phyloP scores from a whole-genome alignment of 2,113 vertebrate genomes.

The Peucedramus taeniatus region DNA sequence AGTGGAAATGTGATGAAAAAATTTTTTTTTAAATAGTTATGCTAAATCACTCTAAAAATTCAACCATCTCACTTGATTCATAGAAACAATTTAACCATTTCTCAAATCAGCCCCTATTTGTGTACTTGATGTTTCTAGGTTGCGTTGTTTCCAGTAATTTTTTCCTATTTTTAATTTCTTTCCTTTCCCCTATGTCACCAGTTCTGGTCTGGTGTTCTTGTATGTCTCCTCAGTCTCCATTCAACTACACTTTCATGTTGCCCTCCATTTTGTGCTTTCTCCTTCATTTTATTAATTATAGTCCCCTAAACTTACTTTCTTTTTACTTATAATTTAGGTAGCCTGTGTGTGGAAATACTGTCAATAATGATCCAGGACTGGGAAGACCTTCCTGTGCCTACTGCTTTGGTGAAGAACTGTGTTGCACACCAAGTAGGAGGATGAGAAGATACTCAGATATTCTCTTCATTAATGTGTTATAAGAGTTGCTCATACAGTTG shows the following conservation, averaged over 20 bases:
- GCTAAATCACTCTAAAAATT: not conserved
- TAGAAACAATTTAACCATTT: not conserved
- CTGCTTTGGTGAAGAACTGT: not conserved
- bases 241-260: not conserved
- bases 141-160: not conserved
- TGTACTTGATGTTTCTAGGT: not conserved
- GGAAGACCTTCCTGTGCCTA: not conserved
- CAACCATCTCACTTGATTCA: not conserved
- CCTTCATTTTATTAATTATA: not conserved
- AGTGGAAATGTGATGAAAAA: not conserved
- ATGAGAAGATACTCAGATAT: not conserved
- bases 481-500: conserved; percentile 33
- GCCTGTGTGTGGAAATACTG: not conserved
- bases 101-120: not conserved
- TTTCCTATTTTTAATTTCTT: not conserved
- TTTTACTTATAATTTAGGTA: not conserved
- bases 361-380: not conserved
- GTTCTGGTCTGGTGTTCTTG: not conserved
- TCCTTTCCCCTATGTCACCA: not conserved
- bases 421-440: not conserved
- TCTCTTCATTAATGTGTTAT: not conserved
- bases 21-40: not conserved
- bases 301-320: not conserved
- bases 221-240: not conserved
- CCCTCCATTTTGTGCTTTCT: not conserved